Conservation (phyloP, 2,888 invertebrate genomes). For the Euplagia quadripunctaria region DNA sequence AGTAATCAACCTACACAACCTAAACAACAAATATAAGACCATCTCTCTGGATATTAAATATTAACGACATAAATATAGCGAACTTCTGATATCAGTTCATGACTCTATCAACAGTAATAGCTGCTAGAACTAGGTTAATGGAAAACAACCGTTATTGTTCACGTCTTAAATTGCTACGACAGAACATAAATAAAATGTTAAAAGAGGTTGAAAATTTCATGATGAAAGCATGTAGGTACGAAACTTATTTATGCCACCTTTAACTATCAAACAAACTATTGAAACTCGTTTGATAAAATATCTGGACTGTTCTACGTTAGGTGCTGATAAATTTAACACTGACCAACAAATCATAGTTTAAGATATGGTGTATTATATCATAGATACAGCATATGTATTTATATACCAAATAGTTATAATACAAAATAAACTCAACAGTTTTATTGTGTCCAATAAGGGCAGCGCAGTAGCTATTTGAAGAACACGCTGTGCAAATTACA, state of each 20-base stretch:
- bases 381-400: too few relatives aligned
- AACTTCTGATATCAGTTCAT: not conserved
- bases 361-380: not conserved
- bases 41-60: not conserved
- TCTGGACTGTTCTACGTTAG: not conserved
- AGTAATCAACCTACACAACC: too few relatives aligned
- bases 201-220: not conserved
- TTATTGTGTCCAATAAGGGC: too few relatives aligned
- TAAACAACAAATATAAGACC: too few relatives aligned
- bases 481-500: not conserved
- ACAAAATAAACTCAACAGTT: too few relatives aligned
- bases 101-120: conserved; percentile 1
- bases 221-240: not conserved
- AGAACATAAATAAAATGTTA: not conserved
- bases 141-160: not conserved
- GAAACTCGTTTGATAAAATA: not conserved
- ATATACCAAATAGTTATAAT: too few relatives aligned
- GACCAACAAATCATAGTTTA: not conserved
- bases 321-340: not conserved
- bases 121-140: not conserved
- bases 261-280: not conserved
- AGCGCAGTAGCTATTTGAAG: too few relatives aligned
- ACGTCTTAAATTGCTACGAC: too few relatives aligned
- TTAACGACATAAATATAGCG: conserved; percentile 1
- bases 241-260: not conserved